phyloP scores from a whole-genome alignment of 2,888 invertebrate genomes.

The Chrysolina haemoptera region DNA sequence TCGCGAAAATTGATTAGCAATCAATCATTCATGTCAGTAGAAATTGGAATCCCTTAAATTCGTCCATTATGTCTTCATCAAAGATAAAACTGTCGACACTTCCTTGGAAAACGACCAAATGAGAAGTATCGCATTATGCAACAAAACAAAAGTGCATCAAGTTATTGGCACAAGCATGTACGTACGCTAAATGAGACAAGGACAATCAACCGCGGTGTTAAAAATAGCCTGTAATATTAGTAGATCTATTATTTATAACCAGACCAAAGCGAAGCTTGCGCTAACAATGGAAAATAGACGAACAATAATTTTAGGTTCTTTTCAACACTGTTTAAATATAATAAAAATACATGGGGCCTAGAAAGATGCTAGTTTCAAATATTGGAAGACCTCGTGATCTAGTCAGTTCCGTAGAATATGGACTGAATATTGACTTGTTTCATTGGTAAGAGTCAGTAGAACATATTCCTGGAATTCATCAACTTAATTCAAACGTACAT shows the following conservation, averaged over 20 bases:
- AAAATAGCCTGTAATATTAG: slow-evolving; percentile 49
- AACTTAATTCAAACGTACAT: no score
- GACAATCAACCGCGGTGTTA: slow-evolving; percentile 49
- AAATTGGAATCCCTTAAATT: not conserved
- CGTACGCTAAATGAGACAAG: slow-evolving; percentile 49
- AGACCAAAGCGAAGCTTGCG: slow-evolving; percentile 22
- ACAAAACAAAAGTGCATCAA: slow-evolving; percentile 12
- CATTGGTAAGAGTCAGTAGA: no score
- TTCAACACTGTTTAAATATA: not conserved
- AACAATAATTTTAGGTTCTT: not conserved
- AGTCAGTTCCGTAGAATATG: no score
- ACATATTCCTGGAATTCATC: no score
- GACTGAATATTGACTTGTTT: no score
- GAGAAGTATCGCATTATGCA: not conserved
- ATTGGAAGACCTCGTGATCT: no score
- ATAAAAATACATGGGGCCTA: not conserved
- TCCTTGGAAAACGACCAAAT: slow-evolving; percentile 7
- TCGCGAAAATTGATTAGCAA: no score
- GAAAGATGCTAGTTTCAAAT: no score
- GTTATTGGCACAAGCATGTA: slow-evolving; percentile 50
- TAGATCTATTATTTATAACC: slow-evolving; percentile 34
- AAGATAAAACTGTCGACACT: not conserved
- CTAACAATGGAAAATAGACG: slow-evolving; percentile 6
- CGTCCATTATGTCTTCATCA: not conserved
- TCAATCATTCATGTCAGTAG: no score